Evolutionary conservation across 2,888 invertebrate genomes (phyloP), one percentile per base, ranked within the genome.

Genomic region (Amiota communis): DNA sequence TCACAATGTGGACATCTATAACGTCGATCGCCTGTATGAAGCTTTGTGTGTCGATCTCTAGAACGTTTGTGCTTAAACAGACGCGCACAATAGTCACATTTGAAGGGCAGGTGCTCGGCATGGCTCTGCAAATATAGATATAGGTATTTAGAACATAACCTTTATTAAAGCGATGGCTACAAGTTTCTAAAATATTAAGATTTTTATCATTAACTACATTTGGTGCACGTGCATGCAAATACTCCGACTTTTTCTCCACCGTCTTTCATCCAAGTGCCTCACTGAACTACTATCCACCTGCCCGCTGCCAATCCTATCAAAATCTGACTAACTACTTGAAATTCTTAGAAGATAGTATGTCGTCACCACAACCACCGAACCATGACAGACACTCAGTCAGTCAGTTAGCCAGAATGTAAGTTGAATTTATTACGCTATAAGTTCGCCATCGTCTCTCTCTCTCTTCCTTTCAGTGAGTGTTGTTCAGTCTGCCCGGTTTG

Each of bases 51-150:
- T 23, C 98, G 93, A 90, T 98, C 98, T 72, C 97, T 92, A 78
- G 97, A 97, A 49, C 97, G 92, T 90, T 98, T 98, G 92, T 98
- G 97, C 90, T 97, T 97, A 92, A 98, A 98, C 79, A 96, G 91
- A 77, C 97, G 93, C 75, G 95, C 94, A 90, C 98, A 98, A 91
- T 95, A 96, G 82, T 95, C 95, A 90, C 98, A 98, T 79, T 95
- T 94, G 90, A 96, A 97, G 76, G 97, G 97, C 93, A 97, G 94
- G 90, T 96, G 95, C 87, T 97, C 97, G 73, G 95, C 94, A 90
- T 98, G 97, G 74, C 95, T 95, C 83, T 83, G 63, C 8, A 23
- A 13, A 69, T 47, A 47, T 20, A 56, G 13, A 53, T 64, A 71
- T 69, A 51, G 20, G 36, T 48, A 77, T 76, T 49, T 71, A 71